phyloP scores from a whole-genome alignment of 2,113 vertebrate genomes.

The Daubentonia madagascariensis region DNA sequence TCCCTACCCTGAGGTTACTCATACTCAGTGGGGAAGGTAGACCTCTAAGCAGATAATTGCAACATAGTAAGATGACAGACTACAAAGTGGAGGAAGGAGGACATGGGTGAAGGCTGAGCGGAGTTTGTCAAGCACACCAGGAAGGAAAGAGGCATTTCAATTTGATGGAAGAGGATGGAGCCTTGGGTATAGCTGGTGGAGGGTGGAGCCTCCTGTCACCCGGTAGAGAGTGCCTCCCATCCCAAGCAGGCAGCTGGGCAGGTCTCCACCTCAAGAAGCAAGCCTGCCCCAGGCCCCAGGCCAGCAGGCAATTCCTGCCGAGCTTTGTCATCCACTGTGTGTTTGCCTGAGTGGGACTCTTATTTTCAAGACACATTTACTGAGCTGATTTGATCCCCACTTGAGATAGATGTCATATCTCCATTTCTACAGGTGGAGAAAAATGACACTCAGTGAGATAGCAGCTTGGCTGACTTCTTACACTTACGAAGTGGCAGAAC shows the following conservation, averaged over 20 bases:
- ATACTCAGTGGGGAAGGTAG: neutral
- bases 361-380: neutral
- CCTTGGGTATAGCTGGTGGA: neutral
- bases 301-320: neutral
- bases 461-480: neutral
- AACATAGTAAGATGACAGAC: neutral
- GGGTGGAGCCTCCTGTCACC: neutral
- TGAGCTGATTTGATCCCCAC: neutral
- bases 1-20: neutral
- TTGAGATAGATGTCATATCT: neutral
- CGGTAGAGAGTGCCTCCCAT: neutral
- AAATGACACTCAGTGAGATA: neutral
- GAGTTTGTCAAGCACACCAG: neutral
- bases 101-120: neutral
- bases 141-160: neutral
- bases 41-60: neutral
- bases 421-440: neutral
- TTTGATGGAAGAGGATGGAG: neutral
- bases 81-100: neutral
- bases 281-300: neutral
- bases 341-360: neutral
- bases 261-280: neutral
- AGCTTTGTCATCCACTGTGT: neutral
- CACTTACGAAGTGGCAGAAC: neutral
- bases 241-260: neutral